Evolutionary conservation across 2,797 vertebrate genomes (phyloP).

Genomic region (Leuciscus waleckii): DNA sequence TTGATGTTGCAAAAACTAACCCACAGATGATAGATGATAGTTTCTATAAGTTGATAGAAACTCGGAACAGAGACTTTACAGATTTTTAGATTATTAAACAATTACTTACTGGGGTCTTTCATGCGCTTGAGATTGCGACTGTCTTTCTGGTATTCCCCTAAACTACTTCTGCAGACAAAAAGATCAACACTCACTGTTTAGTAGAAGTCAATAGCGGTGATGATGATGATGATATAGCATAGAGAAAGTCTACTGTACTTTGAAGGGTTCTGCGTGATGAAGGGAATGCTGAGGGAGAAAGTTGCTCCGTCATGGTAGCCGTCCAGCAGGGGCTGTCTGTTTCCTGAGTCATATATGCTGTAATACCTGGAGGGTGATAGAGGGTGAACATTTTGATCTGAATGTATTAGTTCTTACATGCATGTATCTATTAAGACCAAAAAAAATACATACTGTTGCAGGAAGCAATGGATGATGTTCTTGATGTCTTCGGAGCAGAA

Average conservation of each 20-base stretch:
- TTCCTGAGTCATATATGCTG: slow-evolving; percentile 86
- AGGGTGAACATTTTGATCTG: not conserved
- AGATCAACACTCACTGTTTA: not conserved
- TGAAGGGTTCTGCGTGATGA: slow-evolving; percentile 79
- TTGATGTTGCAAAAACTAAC: not conserved
- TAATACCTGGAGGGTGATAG: slow-evolving; percentile 77
- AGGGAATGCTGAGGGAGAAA: slow-evolving; percentile 88
- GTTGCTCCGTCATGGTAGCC: slow-evolving; percentile 92
- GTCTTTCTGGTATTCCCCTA: slow-evolving; percentile 90
- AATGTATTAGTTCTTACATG: not conserved
- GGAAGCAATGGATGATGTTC: slow-evolving; percentile 83
- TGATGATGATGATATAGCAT: not conserved
- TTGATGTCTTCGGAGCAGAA: slow-evolving; percentile 90
- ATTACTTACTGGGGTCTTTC: slow-evolving; percentile 87
- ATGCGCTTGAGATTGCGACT: slow-evolving; percentile 89
- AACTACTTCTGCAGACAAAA: slow-evolving; percentile 77
- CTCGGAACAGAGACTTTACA: not conserved
- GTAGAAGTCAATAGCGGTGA: not conserved
- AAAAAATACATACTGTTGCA: slow-evolving; percentile 87
- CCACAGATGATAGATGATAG: not conserved
- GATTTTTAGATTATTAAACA: not conserved
- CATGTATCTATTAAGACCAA: not conserved
- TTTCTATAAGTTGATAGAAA: not conserved
- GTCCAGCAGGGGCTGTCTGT: slow-evolving; percentile 88
- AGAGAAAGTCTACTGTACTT: slow-evolving; percentile 73